Conservation (phyloP, 2,113 vertebrate genomes). For the Opisthocomus hoazin region DNA sequence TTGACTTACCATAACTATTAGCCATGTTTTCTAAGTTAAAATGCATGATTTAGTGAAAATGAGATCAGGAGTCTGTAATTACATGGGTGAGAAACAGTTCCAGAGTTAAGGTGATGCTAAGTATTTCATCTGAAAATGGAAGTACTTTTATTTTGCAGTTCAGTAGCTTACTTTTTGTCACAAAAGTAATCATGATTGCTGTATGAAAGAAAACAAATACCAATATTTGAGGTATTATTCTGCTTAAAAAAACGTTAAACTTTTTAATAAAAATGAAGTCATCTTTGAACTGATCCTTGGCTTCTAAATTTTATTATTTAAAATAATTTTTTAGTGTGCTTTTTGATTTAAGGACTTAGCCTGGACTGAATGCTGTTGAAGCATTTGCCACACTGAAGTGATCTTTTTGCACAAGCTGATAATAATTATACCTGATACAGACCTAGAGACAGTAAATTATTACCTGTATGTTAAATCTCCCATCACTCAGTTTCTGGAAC, state of each 20-base stretch:
- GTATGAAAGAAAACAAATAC: not conserved
- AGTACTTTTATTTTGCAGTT: not conserved
- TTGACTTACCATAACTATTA: not conserved
- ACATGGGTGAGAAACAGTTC: not conserved
- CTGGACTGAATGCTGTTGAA: not conserved
- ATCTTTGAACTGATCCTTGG: not conserved
- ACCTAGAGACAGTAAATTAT: not conserved
- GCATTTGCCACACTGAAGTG: not conserved
- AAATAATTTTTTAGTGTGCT: not conserved
- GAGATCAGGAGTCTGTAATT: not conserved
- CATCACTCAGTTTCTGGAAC: not conserved
- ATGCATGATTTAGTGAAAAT: not conserved
- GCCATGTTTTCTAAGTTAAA: not conserved
- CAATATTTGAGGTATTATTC: not conserved
- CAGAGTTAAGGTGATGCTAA: not conserved
- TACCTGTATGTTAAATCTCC: not conserved
- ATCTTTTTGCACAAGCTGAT: not conserved
- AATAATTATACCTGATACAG: not conserved
- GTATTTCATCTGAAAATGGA: not conserved
- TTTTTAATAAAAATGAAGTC: not conserved
- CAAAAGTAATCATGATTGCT: not conserved
- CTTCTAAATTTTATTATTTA: not conserved
- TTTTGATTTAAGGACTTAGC: not conserved
- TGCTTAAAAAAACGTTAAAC: not conserved
- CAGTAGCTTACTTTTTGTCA: not conserved